These are phyloP conservation scores for Tachycineta bicolor DNA, from an alignment of 2,113 vertebrate species.

Conservation along the genomic window DNA sequence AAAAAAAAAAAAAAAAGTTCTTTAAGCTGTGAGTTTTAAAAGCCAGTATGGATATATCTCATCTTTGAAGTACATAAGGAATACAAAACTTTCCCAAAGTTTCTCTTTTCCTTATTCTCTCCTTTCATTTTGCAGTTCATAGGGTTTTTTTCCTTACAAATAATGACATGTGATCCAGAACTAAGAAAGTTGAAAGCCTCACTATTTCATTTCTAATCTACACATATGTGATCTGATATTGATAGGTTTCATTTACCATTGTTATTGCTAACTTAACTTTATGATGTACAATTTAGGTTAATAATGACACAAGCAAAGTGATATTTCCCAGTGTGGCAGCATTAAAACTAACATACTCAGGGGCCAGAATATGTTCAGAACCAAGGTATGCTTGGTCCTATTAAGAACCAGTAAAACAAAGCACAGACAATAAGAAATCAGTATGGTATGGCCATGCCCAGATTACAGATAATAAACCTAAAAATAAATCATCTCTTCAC, in stretches of 20 bases:
- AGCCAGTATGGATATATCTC: neutral
- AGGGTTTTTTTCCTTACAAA: neutral
- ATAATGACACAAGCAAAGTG: neutral
- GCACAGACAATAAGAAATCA: neutral
- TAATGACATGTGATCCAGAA: neutral
- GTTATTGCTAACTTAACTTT: neutral
- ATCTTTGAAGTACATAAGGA: neutral
- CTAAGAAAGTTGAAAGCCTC: neutral
- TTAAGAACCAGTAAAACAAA: neutral
- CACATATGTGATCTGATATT: neutral
- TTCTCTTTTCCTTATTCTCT: neutral
- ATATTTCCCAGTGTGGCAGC: neutral
- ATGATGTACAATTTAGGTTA: neutral
- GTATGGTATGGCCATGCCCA: accelerated
- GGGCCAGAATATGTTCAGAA: neutral
- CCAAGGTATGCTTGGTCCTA: neutral
- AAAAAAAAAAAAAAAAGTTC: neutral
- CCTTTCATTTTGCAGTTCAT: neutral
- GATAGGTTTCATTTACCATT: neutral
- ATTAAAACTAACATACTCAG: neutral
- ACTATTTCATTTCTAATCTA: neutral
- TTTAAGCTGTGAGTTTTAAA: neutral
- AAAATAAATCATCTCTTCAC: neutral
- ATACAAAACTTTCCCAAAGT: neutral
- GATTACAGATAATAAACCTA: neutral